Conservation (phyloP, 2,797 vertebrate genomes). For the Eulemur coronatus region DNA sequence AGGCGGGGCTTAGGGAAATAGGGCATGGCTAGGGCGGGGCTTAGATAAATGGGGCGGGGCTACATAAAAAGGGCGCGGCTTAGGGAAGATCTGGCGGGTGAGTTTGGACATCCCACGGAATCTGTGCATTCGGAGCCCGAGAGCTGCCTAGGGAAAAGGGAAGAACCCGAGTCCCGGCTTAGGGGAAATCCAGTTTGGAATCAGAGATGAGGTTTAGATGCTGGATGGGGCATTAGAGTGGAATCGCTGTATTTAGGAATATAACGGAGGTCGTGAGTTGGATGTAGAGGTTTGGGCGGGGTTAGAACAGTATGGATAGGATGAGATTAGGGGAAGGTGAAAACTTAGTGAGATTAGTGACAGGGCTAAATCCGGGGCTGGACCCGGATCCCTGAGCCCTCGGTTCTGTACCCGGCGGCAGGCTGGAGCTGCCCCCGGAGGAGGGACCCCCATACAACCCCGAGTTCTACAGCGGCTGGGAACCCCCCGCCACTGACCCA, state of each 20-base stretch:
- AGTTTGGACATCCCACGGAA: neutral
- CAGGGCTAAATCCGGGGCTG: neutral
- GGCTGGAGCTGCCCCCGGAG: slow-evolving; percentile 83
- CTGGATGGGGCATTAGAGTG: neutral
- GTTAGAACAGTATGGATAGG: neutral
- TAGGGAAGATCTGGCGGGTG: too few species aligned
- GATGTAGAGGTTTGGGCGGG: neutral
- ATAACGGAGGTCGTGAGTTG: neutral
- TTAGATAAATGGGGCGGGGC: neutral
- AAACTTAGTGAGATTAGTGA: neutral
- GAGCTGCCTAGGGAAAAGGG: neutral
- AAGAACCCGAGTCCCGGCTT: neutral
- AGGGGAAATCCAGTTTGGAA: neutral
- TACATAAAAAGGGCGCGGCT: accelerated
- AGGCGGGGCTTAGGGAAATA: neutral
- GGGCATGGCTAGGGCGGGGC: neutral
- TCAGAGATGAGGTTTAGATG: neutral
- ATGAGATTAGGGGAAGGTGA: neutral
- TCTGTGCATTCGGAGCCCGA: neutral
- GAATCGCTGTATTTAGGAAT: neutral
- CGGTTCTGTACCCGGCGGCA: slow-evolving; percentile 43
- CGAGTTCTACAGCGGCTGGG: slow-evolving; percentile 90
- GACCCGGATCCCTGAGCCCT: neutral
- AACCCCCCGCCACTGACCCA: slow-evolving; percentile 82
- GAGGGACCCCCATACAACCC: slow-evolving; percentile 85